A percentile compares a stretch with the other conserved stretches of the same genome.
Conservation (phyloP, 2,888 invertebrate species). For the Fragum fragum region DNA sequence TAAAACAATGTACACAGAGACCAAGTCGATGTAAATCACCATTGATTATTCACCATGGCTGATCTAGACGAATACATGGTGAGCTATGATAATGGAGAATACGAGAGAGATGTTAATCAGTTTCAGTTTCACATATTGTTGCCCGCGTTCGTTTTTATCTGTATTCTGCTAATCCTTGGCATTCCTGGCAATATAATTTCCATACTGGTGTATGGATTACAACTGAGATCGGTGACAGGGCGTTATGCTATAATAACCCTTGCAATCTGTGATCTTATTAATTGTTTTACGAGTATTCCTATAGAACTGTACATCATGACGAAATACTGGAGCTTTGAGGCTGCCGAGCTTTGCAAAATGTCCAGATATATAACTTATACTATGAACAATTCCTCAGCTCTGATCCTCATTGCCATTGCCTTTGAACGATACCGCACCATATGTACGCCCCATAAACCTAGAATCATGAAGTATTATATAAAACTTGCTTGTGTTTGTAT, state of each 20-base stretch:
- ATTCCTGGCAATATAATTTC: slow-evolving; percentile 60
- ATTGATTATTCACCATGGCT: slow-evolving; percentile 1
- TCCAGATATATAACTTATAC: slow-evolving; percentile 67
- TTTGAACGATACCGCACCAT: slow-evolving; percentile 69
- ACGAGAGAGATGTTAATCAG: slow-evolving; percentile 22
- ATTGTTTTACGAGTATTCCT: slow-evolving; percentile 54
- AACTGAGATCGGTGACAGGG: slow-evolving; percentile 47
- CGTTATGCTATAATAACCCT: slow-evolving; percentile 59
- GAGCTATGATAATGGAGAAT: slow-evolving; percentile 5
- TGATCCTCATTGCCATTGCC: slow-evolving; percentile 68
- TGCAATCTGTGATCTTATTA: slow-evolving; percentile 59
- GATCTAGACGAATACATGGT: not conserved
- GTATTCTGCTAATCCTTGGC: slow-evolving; percentile 50
- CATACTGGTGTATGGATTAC: slow-evolving; percentile 55
- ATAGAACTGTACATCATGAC: slow-evolving; percentile 60
- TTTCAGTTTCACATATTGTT: slow-evolving; percentile 34
- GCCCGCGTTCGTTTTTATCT: slow-evolving; percentile 53
- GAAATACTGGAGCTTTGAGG: slow-evolving; percentile 52
- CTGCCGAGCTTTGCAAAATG: slow-evolving; percentile 64
- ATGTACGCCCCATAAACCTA: slow-evolving; percentile 66
- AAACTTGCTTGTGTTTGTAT: slow-evolving; percentile 38
- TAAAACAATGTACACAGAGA: slow-evolving; percentile 5
- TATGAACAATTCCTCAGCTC: slow-evolving; percentile 70
- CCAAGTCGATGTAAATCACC: slow-evolving; percentile 2
- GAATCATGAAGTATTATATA: slow-evolving; percentile 50